Percentiles rank a stretch among this genome's conserved stretches.
These are phyloP conservation scores for Hypanus sabinus DNA, from an alignment of 2,113 vertebrate genomes.

Conservation along the genomic window DNA sequence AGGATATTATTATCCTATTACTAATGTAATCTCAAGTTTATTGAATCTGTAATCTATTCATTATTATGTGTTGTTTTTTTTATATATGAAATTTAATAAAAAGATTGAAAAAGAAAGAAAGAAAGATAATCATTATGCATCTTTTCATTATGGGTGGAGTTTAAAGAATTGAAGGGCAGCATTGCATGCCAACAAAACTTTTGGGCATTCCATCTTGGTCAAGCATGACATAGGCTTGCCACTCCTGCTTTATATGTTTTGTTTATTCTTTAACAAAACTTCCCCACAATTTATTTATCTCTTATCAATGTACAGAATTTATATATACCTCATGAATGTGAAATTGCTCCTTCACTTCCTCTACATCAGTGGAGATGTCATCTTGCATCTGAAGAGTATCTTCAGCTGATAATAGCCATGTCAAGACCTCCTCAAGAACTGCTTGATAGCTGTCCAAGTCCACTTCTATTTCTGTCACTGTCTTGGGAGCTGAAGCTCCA, in stretches of 20 bases:
- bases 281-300: neutral
- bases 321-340: conserved; percentile 80
- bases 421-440: conserved; percentile 90
- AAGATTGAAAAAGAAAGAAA: no score
- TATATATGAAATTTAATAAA: no score
- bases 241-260: neutral
- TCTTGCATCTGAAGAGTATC: conserved; percentile 81
- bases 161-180: no score
- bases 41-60: no score
- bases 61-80: no score
- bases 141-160: no score
- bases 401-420: conserved; percentile 88
- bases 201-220: no score
- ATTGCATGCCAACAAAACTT: no score
- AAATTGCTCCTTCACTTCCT: conserved; percentile 96
- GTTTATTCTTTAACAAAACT: neutral
- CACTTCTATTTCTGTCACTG: conserved; percentile 63
- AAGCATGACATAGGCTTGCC: no score
- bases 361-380: conserved; percentile 85
- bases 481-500: conserved; percentile 64
- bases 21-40: no score
- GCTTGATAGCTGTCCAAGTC: conserved; percentile 81
- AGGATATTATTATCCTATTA: no score
- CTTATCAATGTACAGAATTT: neutral
- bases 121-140: no score